These are phyloP conservation scores for Sicus ferrugineus DNA, from an alignment of 2,888 invertebrate genomes.

Conservation along the genomic window DNA sequence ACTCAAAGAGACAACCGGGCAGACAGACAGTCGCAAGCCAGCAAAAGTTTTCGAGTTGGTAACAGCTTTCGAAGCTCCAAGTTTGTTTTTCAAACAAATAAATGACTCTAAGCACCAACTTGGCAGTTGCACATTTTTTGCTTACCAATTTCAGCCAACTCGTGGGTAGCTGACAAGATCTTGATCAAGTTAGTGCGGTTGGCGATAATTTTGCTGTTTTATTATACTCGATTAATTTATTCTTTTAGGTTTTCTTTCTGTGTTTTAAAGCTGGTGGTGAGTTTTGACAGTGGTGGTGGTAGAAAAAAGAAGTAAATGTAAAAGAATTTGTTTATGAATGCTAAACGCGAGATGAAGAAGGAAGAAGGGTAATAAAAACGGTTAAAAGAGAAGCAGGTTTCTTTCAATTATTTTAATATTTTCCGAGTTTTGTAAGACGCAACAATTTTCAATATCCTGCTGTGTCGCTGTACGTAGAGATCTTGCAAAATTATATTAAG, in stretches of 20 bases:
- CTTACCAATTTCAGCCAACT: not conserved
- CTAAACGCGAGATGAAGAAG: not conserved
- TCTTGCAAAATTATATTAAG: no score
- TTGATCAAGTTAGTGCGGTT: not conserved
- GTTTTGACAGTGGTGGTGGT: not conserved
- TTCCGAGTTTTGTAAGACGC: no score
- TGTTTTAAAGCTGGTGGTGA: not conserved
- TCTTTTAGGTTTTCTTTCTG: not conserved
- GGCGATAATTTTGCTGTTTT: constrained; percentile 12
- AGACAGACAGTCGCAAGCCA: not conserved
- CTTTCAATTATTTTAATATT: no score
- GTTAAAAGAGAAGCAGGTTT: not conserved
- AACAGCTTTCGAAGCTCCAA: not conserved
- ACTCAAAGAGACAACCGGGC: not conserved
- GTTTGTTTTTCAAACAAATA: not conserved
- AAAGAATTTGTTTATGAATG: constrained; percentile 4
- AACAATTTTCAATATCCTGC: no score
- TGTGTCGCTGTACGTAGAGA: no score
- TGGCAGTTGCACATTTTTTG: constrained; percentile 14
- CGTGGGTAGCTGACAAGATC: constrained; percentile 12
- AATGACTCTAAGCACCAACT: not conserved
- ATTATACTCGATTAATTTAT: not conserved
- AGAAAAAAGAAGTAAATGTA: not conserved
- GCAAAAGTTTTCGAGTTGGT: not conserved
- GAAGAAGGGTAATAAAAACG: not conserved